Evolutionary conservation across 2,888 invertebrate species (phyloP).

Genomic region (Agrotis segetum): DNA sequence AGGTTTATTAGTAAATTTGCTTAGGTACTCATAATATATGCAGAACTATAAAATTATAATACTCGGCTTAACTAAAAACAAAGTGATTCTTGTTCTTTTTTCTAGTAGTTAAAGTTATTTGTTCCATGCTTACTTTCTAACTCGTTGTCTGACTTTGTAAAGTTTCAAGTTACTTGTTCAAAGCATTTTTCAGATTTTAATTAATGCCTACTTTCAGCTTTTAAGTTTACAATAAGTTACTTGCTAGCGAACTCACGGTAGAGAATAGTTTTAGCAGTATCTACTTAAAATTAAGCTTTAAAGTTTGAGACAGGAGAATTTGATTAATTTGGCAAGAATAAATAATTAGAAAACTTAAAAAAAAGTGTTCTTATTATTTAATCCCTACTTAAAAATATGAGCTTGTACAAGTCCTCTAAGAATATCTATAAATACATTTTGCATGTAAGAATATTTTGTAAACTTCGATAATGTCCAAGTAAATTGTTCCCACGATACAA

Average conservation of each 20-base stretch:
- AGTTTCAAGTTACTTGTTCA: constrained; percentile 22
- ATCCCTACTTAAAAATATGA: too few relatives aligned
- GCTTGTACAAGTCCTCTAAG: too few relatives aligned
- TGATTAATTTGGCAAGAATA: not conserved
- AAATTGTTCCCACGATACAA: not conserved
- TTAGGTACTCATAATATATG: too few relatives aligned
- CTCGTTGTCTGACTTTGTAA: constrained; percentile 13
- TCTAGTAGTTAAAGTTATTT: constrained; percentile 31
- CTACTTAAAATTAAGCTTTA: too few relatives aligned
- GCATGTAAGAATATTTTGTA: too few relatives aligned
- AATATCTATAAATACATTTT: not conserved
- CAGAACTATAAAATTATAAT: not conserved
- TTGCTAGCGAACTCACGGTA: not conserved
- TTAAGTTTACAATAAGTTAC: constrained; percentile 21
- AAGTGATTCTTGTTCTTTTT: not conserved
- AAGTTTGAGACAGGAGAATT: too few relatives aligned
- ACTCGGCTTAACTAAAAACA: too few relatives aligned
- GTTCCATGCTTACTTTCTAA: constrained; percentile 19
- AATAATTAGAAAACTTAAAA: constrained; percentile 5
- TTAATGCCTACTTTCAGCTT: constrained; percentile 35
- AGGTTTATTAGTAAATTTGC: too few relatives aligned
- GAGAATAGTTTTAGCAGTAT: not conserved
- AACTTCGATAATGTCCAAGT: too few relatives aligned
- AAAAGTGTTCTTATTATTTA: too few relatives aligned
- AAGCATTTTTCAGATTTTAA: constrained; percentile 45